phyloP scores from a whole-genome alignment of 2,888 invertebrate species.

The Caenorhabditis angaria region DNA sequence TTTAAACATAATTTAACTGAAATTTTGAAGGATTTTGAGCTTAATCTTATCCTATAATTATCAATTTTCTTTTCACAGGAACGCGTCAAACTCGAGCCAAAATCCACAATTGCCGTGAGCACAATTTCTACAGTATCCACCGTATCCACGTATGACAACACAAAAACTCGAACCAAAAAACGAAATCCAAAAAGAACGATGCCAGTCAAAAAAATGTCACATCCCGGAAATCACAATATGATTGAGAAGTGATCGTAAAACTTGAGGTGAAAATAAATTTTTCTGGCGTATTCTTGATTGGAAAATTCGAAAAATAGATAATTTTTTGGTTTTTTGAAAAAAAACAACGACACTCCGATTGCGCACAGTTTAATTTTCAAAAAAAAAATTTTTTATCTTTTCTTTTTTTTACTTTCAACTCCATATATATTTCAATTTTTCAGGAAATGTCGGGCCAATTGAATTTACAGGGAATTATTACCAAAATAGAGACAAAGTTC shows the following conservation, averaged over 20 bases:
- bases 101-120: too few relatives aligned
- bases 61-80: too few relatives aligned
- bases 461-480: slow-evolving; percentile 11
- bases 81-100: too few relatives aligned
- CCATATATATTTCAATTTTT: background rate
- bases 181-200: background rate
- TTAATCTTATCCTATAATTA: too few relatives aligned
- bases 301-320: too few relatives aligned
- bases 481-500: slow-evolving; percentile 15
- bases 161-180: background rate
- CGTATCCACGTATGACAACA: too few relatives aligned
- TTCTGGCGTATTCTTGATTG: too few relatives aligned
- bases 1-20: background rate
- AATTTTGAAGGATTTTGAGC: background rate
- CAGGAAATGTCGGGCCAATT: background rate
- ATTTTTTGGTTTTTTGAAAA: too few relatives aligned
- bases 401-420: background rate
- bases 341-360: background rate
- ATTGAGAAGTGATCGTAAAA: background rate
- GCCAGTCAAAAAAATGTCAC: background rate
- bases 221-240: background rate
- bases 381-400: background rate
- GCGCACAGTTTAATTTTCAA: background rate
- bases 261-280: too few relatives aligned
- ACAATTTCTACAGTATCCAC: too few relatives aligned